These are phyloP conservation scores for Hiodon alosoides DNA, from an alignment of 2,113 vertebrate species.

Conservation along the genomic window DNA sequence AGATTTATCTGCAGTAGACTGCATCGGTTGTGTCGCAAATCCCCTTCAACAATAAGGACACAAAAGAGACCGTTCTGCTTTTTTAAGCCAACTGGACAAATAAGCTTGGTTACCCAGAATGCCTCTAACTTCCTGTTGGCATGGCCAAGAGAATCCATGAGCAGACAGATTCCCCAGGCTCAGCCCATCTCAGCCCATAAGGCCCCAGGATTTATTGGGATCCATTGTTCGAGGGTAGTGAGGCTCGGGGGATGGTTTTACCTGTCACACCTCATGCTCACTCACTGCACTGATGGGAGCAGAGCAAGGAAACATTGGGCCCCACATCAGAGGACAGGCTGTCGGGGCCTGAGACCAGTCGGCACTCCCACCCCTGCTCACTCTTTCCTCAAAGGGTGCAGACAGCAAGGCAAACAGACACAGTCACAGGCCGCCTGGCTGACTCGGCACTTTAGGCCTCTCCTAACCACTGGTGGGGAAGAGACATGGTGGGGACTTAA, in stretches of 20 bases:
- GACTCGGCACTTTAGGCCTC: constrained; percentile 1
- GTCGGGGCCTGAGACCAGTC: constrained; percentile 18
- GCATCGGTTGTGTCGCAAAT: constrained; percentile 77
- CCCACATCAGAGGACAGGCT: constrained; percentile 60
- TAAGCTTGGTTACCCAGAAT: constrained; percentile 59
- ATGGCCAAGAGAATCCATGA: constrained; percentile 80
- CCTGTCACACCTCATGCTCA: constrained; percentile 74
- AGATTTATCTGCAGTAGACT: constrained; percentile 84
- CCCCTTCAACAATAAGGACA: constrained; percentile 74
- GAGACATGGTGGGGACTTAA: neutral
- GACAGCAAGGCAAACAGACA: constrained; percentile 21
- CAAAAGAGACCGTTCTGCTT: constrained; percentile 66
- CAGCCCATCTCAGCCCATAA: constrained; percentile 63
- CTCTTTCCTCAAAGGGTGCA: neutral
- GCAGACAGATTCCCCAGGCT: constrained; percentile 77
- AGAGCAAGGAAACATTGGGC: constrained; percentile 61
- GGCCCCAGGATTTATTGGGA: constrained; percentile 65
- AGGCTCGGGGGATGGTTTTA: constrained; percentile 73
- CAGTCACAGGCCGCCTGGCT: constrained; percentile 1
- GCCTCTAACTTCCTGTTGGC: constrained; percentile 75
- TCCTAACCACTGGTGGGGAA: constrained; percentile 1
- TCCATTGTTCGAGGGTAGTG: constrained; percentile 70
- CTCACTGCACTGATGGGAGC: constrained; percentile 60
- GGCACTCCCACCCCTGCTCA: neutral
- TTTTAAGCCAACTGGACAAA: constrained; percentile 65